A percentile compares a stretch with the other conserved stretches of the same genome.
These are phyloP conservation scores for Etheostoma perlongum DNA, from an alignment of 2,797 vertebrate species.

Conservation along the genomic window DNA sequence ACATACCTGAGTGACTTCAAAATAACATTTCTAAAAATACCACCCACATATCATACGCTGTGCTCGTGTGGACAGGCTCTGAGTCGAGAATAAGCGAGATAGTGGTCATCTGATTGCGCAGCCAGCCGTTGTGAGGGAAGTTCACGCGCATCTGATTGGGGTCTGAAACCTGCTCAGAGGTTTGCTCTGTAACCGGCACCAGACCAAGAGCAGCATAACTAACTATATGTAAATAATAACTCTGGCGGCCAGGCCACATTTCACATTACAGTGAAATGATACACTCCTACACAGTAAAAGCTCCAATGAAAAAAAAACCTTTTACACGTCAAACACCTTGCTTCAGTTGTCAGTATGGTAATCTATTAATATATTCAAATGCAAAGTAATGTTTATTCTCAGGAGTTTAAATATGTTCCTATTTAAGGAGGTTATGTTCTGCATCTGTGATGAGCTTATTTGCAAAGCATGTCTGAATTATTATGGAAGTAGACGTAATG, in stretches of 20 bases:
- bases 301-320: not conserved
- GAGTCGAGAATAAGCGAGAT: slow-evolving; percentile 36
- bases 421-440: slow-evolving; percentile 13
- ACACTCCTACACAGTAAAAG: slow-evolving; percentile 23
- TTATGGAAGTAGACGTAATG: slow-evolving; percentile 27
- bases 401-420: slow-evolving; percentile 13
- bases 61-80: slow-evolving; percentile 5
- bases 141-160: slow-evolving; percentile 30
- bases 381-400: slow-evolving; percentile 6
- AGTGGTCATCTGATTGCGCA: slow-evolving; percentile 36
- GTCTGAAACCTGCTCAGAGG: slow-evolving; percentile 28
- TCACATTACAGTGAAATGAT: slow-evolving; percentile 48
- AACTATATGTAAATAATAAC: slow-evolving; percentile 5
- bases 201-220: slow-evolving; percentile 43
- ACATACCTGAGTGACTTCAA: slow-evolving; percentile 25
- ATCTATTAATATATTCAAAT: slow-evolving; percentile 28
- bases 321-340: slow-evolving; percentile 29
- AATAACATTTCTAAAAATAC: slow-evolving; percentile 48
- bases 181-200: slow-evolving; percentile 20
- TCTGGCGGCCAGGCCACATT: slow-evolving; percentile 40
- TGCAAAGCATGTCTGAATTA: slow-evolving; percentile 33
- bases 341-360: slow-evolving; percentile 5
- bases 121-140: slow-evolving; percentile 23
- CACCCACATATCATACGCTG: slow-evolving; percentile 1
- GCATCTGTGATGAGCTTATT: slow-evolving; percentile 43